These are phyloP conservation scores for Epinephelus fuscoguttatus DNA, from an alignment of 2,113 vertebrate species.

Conservation along the genomic window DNA sequence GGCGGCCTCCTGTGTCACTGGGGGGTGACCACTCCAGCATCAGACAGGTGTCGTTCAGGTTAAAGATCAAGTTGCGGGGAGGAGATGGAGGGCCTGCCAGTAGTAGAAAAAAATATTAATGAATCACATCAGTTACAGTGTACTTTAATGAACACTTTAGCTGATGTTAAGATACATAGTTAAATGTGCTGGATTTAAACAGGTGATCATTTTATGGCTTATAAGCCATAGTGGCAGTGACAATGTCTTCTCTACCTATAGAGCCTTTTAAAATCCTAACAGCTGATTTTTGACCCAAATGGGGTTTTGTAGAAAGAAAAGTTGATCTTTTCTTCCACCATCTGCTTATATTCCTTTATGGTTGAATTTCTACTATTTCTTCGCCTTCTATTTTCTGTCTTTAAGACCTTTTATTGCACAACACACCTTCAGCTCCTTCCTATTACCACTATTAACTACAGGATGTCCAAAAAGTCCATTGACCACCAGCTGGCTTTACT, in stretches of 20 bases:
- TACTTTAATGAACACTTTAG: neutral
- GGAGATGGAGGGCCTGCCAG: conserved; percentile 89
- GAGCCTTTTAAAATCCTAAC: neutral
- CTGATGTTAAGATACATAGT: neutral
- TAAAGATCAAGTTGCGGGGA: conserved; percentile 90
- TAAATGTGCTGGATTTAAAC: neutral
- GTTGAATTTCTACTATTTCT: neutral
- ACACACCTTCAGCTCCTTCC: neutral
- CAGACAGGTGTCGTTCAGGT: conserved; percentile 94
- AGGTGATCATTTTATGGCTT: neutral
- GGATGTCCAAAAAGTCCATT: neutral
- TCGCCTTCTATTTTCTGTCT: neutral
- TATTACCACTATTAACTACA: neutral
- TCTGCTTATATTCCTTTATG: neutral
- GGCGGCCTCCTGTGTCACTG: conserved; percentile 91
- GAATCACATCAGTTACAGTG: neutral
- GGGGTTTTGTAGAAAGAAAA: neutral
- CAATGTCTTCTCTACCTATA: neutral
- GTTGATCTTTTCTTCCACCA: neutral
- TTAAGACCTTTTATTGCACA: neutral
- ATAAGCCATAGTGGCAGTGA: neutral
- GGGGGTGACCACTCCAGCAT: conserved; percentile 96
- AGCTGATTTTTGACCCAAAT: neutral
- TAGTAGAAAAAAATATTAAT: neutral
- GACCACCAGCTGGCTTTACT: neutral